Evolutionary conservation across 2,888 invertebrate species (phyloP), one percentile per base, ranked within the genome.

Genomic region (Congeria kusceri): DNA sequence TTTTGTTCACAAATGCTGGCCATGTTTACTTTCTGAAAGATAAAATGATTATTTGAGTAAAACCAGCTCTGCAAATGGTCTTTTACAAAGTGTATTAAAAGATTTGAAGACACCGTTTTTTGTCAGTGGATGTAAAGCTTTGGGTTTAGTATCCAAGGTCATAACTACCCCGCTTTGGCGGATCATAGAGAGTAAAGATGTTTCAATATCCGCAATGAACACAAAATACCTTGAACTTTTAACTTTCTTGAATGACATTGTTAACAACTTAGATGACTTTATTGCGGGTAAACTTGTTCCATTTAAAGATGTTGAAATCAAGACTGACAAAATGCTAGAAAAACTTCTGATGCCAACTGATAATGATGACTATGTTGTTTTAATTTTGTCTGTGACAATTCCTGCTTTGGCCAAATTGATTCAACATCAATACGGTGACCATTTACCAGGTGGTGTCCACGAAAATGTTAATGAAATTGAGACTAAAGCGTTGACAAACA

Each of bases 1-100:
- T 82, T 18, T 32, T 79, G 5, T 79, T 79, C 57, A 46, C 59
- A 27, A 80, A 80, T 78, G 80, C 80, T 29, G 71, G 69, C 20
- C 61, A 72, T 47, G 62, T 80, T 3, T 80, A 70, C 29, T 73
- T 80, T 13, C 69, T 79, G 20, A 32, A 62, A 59, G 27, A 74
- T 56, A 29, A 81, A 39, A 70, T 73, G 68, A 44, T 32, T 78
- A 68, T 66, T 47, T 76, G 13, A 2, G 47, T 15, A 58, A 58
- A 11, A 27, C 46, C 11, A 7, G 20, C 28, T 23, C 11, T 46
- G 32, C 39, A 5, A 63, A 63, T 57, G 56, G 7, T 44, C 56
- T 68, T n/a, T 28, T 58, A n/a, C 23, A 29, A 27, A 28, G 25
- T 28, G 66, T 73, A 1, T 9, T 39, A 39, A 15, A 29, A 57